Conservation (phyloP, 2,113 vertebrate genomes). For the Sturnus vulgaris region DNA sequence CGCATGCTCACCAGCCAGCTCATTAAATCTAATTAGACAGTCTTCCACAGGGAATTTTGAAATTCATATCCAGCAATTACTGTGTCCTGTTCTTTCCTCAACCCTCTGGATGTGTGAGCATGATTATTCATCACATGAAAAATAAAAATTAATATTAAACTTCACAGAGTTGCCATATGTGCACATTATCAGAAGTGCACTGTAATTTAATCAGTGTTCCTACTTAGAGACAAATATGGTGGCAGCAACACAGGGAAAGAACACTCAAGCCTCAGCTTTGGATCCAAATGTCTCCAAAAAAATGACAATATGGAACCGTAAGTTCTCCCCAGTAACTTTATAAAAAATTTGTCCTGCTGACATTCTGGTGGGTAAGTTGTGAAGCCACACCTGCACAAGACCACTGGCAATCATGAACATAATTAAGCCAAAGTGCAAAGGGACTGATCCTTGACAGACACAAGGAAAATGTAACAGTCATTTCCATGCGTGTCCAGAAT, state of each 20-base stretch:
- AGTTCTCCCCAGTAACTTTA: neutral
- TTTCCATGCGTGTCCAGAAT: neutral
- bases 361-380: neutral
- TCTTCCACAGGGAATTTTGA: constrained; percentile 25
- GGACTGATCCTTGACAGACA: neutral
- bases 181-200: neutral
- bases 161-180: neutral
- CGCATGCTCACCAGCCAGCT: constrained; percentile 29
- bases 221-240: neutral
- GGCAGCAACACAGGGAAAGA: neutral
- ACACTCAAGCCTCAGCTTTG: neutral
- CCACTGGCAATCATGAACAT: neutral
- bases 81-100: constrained; percentile 14
- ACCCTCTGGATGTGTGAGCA: neutral
- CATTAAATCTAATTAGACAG: constrained; percentile 39
- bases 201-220: neutral
- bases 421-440: neutral
- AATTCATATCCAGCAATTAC: constrained; percentile 19
- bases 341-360: neutral
- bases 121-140: constrained; percentile 21
- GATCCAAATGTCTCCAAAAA: neutral
- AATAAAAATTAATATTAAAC: constrained; percentile 2
- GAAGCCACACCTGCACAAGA: neutral
- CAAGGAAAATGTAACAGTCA: neutral
- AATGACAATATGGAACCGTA: neutral